Conservation (phyloP, 2,888 invertebrate genomes). For the Ernsta delagoae region DNA sequence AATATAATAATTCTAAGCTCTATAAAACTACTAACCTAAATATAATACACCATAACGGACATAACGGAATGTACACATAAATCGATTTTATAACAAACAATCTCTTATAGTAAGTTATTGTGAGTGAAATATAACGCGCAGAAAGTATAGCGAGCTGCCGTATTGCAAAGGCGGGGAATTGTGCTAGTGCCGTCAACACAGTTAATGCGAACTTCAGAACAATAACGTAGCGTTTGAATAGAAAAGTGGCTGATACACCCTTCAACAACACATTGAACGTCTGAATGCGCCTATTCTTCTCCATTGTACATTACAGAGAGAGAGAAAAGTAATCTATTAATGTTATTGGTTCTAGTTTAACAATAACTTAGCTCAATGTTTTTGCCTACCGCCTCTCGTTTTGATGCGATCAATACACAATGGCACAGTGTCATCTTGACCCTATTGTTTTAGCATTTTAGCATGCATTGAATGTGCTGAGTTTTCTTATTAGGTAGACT, state of each 20-base stretch:
- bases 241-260: slow-evolving; percentile 11
- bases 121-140: neutral
- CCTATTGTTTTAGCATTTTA: no score
- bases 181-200: neutral
- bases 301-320: slow-evolving; percentile 1
- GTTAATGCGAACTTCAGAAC: slow-evolving; percentile 22
- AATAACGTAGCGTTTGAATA: slow-evolving; percentile 25
- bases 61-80: no score
- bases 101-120: neutral
- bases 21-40: no score
- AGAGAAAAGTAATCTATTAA: neutral
- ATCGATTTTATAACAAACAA: no score
- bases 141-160: neutral
- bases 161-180: slow-evolving; percentile 11
- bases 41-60: no score
- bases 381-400: slow-evolving; percentile 8
- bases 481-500: no score
- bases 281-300: slow-evolving; percentile 12
- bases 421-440: no score
- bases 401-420: neutral
- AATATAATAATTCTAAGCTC: no score
- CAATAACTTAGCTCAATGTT: slow-evolving; percentile 10
- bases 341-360: slow-evolving; percentile 26
- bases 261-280: slow-evolving; percentile 18
- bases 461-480: no score